phyloP scores from a whole-genome alignment of 2,113 vertebrate species.

The Butorides virescens region DNA sequence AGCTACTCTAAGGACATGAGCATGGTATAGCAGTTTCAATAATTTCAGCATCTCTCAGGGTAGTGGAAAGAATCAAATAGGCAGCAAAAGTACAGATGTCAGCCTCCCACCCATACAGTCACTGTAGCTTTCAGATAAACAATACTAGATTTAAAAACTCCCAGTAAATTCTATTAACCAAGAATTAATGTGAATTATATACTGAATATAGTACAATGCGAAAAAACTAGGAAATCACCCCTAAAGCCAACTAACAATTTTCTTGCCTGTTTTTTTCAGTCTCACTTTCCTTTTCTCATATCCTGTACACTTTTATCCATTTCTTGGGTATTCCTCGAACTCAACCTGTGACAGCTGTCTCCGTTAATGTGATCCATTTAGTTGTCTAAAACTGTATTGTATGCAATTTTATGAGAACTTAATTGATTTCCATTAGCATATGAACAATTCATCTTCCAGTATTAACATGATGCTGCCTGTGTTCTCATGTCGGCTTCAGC shows the following conservation, averaged over 20 bases:
- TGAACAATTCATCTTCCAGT: neutral
- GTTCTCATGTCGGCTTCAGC: neutral
- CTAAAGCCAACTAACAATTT: neutral
- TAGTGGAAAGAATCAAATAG: neutral
- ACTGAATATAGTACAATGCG: neutral
- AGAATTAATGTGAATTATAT: neutral
- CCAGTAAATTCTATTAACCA: neutral
- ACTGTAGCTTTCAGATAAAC: neutral
- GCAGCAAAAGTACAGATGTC: neutral
- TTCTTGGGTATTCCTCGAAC: neutral
- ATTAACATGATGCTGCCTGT: neutral
- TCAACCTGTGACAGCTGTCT: neutral
- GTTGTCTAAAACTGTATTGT: neutral
- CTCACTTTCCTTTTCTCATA: neutral
- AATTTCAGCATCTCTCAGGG: neutral
- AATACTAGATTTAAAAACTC: neutral
- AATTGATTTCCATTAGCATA: neutral
- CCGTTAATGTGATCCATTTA: neutral
- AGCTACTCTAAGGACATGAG: neutral
- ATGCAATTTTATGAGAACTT: neutral
- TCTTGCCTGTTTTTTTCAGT: neutral
- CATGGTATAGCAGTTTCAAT: neutral
- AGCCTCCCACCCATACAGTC: neutral
- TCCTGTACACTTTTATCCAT: neutral
- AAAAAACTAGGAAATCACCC: neutral